Conservation (phyloP, 37 sponge, comb jelly and placozoan genomes). For the Crambe crambe region DNA sequence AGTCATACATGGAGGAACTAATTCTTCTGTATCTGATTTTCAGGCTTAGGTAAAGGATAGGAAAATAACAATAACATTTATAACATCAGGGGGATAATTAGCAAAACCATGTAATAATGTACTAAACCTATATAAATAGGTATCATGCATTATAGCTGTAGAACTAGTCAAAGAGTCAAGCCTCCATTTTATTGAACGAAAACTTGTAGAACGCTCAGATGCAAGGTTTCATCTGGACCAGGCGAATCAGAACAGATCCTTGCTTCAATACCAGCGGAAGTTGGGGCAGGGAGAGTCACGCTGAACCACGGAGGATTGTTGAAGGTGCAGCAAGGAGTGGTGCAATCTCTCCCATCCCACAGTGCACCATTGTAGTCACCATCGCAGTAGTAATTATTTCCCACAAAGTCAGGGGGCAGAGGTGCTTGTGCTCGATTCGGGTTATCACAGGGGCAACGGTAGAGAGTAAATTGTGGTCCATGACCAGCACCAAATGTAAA, state of each 20-base stretch:
- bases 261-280: neutral
- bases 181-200: neutral
- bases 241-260: neutral
- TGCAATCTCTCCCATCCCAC: constrained; percentile 36
- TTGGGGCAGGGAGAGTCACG: neutral
- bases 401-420: constrained; percentile 29
- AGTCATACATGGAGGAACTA: no score
- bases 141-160: no score
- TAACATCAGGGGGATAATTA: no score
- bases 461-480: neutral
- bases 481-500: constrained; percentile 19
- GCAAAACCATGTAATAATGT: no score
- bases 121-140: no score
- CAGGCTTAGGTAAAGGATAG: no score
- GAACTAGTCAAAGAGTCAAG: no score
- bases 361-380: constrained; percentile 20
- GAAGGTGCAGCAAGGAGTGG: constrained; percentile 5
- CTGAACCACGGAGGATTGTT: constrained; percentile 14
- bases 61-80: no score
- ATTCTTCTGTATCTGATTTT: no score
- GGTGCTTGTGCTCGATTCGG: neutral
- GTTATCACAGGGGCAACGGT: constrained; percentile 22
- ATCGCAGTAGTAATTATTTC: constrained; percentile 30
- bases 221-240: neutral
- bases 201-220: neutral